Conservation (phyloP, 2,888 invertebrate species). For the Synergus japonicus region DNA sequence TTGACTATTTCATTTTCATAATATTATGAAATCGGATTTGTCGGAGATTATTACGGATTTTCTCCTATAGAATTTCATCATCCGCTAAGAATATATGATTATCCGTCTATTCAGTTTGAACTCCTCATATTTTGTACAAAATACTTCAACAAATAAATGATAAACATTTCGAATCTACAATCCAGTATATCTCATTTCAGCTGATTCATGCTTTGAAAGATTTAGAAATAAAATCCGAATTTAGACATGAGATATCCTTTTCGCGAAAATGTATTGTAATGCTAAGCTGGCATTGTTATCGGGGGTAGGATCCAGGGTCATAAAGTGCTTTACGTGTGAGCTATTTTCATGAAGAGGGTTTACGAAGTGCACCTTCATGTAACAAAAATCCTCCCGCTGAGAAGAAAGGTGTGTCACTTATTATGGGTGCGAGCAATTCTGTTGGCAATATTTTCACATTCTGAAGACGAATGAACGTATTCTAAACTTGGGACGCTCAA, state of each 20-base stretch:
- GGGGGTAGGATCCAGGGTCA: conserved; percentile 9
- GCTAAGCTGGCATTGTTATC: background rate
- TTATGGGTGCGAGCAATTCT: background rate
- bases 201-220: background rate
- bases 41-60: background rate
- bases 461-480: conserved; percentile 31
- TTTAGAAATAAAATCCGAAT: background rate
- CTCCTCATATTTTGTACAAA: background rate
- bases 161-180: background rate
- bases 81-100: background rate
- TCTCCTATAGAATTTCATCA: background rate
- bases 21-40: background rate
- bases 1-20: background rate
- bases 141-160: background rate
- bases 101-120: background rate
- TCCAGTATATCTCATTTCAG: background rate
- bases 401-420: conserved; percentile 16
- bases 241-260: background rate
- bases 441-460: conserved; percentile 22
- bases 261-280: background rate
- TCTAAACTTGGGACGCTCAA: background rate
- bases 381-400: background rate
- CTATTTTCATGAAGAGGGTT: conserved; percentile 21
- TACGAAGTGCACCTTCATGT: conserved; percentile 32
- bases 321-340: conserved; percentile 2